Conservation (phyloP, 2,113 vertebrate species). For the Etia nguti region DNA sequence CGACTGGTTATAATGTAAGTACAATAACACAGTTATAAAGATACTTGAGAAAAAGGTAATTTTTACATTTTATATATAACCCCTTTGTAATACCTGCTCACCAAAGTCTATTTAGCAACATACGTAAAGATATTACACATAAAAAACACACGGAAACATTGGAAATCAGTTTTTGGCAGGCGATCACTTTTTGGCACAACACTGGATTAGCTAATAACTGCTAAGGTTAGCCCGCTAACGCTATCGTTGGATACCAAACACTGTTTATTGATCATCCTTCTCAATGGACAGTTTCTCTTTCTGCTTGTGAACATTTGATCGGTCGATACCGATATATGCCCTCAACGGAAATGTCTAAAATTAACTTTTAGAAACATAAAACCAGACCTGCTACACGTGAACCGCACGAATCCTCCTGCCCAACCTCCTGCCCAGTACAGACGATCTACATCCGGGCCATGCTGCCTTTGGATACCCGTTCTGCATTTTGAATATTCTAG, state of each 20-base stretch:
- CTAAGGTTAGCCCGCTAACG: background rate
- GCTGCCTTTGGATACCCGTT: background rate
- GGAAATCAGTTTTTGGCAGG: no score
- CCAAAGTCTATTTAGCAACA: no score
- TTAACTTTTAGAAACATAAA: background rate
- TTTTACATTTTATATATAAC: no score
- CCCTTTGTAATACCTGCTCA: no score
- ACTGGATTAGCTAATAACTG: background rate
- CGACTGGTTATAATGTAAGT: no score
- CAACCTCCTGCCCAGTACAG: background rate
- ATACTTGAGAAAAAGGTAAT: no score
- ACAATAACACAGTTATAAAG: no score
- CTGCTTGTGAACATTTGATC: fast-evolving
- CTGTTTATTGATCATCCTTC: background rate
- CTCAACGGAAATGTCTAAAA: background rate
- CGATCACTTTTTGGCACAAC: no score
- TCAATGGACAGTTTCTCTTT: background rate
- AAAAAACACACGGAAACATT: no score
- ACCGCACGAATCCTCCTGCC: background rate
- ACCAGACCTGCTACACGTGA: background rate
- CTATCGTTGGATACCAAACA: background rate
- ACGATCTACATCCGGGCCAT: constrained; percentile 8
- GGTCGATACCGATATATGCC: background rate
- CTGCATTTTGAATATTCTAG: background rate
- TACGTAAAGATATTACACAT: no score